Evolutionary conservation across 2,113 vertebrate genomes (phyloP), one percentile per base, ranked within the genome.

Genomic region (Phylloscopus trochiloides): DNA sequence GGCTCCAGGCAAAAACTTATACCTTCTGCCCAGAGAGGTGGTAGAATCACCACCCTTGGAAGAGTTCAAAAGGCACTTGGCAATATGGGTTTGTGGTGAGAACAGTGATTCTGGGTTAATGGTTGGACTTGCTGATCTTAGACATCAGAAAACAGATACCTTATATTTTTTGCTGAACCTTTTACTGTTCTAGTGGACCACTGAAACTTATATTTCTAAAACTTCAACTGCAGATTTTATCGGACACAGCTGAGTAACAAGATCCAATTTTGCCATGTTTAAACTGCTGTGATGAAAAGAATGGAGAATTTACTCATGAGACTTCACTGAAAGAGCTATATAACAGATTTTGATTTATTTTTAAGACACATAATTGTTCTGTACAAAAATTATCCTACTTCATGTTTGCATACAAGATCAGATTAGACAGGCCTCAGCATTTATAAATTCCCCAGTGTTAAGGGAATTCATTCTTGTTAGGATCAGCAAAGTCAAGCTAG

Each of bases 391-490:
- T 66, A 83, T 65, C 57, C 78, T 65, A 25, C 54, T 81, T 93
- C 40, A 67, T 74, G 74, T 57, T 79, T 85, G 50, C 63, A 57
- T 67, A 75, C 55, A 79, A 54, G 21, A 86, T 62, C 55, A 54
- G 63, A 66, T 83, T 96, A 94, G 38, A 57, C 52, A 67, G 36
- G 51, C 18, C 77, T 91, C 32, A 62, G 58, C 65, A 76, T 88
- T 96, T 95, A 78, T 36, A 86, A 71, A 91, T 95, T 96, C 94
- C 89, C 29, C 71, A 95, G 45, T 86, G 89, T 52, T 95, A 93
- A 89, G 88, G 96, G 87, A 97, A 97, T 98, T 97, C 81, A 90
- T 98, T 98, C 94, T 91, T 96, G 89, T 96, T 97, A 94, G 90
- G 90, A 98, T 98, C 96, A 98, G 93, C 74, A 93, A 91, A 97